Evolutionary conservation across 2,888 invertebrate genomes (phyloP).

Genomic region (Diadegma fenestrale): DNA sequence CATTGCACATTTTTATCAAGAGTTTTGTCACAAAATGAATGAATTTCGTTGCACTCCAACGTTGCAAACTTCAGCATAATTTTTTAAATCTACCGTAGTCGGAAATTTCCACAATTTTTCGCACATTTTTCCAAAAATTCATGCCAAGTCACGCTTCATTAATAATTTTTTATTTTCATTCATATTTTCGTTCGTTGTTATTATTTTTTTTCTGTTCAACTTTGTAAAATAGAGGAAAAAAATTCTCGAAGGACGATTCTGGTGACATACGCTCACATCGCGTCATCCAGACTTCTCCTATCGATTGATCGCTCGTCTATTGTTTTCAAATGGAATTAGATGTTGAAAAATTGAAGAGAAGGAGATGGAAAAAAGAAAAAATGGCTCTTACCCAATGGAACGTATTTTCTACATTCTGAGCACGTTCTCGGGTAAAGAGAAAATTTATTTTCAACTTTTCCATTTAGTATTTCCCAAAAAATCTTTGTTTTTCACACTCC

Average conservation of each 20-base stretch:
- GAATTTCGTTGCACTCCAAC: no score
- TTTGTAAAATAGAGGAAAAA: not conserved
- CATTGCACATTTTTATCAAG: no score
- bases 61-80: no score
- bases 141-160: not conserved
- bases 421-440: constrained; percentile 58
- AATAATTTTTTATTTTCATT: not conserved
- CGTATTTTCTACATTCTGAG: constrained; percentile 57
- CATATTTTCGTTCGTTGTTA: not conserved
- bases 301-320: constrained; percentile 54
- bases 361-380: constrained; percentile 5
- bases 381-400: constrained; percentile 54
- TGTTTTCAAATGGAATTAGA: constrained; percentile 16
- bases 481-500: constrained; percentile 4
- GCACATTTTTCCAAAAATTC: not conserved
- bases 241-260: constrained; percentile 60
- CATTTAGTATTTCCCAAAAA: not conserved
- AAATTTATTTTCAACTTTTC: constrained; percentile 5
- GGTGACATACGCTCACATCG: constrained; percentile 66
- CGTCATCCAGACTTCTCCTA: constrained; percentile 58
- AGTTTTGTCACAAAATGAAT: no score
- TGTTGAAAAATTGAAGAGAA: constrained; percentile 1
- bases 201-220: not conserved
- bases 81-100: not conserved
- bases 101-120: no score